Evolutionary conservation across 2,797 vertebrate genomes (phyloP), one percentile per base, ranked within the genome.

Genomic region (Paedocypris micromegethes): DNA sequence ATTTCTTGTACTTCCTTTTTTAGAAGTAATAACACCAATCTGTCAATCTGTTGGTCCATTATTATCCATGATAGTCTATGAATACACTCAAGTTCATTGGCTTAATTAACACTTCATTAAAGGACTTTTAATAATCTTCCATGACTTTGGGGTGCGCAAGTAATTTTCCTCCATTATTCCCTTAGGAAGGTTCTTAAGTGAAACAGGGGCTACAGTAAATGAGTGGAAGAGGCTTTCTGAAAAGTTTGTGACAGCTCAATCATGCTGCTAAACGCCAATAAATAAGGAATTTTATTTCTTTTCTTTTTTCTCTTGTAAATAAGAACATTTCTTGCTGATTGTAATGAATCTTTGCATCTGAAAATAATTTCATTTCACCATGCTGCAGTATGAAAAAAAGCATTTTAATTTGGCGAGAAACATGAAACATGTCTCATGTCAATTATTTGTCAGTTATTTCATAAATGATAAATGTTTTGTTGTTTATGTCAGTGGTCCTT

Each of bases 101-200:
- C 54, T 70, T 77, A 73, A 72, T 72, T 77, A 73, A 77, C 74
- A 69, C 55, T 65, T 74, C 55, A 74, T 74, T 74, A 74, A 68
- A 72, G 56, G 60, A 66, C 61, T 75, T 72, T 23, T 69, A 72
- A 75, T 69, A 74, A 65, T 68, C 64, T 60, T 64, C 60, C 65
- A 67, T 72, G 65, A 75, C 60, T 67, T 75, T 75, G 72, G 68
- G 70, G 65, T 68, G 69, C 61, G 70, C 46, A 61, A 64, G 56
- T 71, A 23, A 69, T 72, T 75, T 75, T 61, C 51, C 42, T 64
- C 61, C 5, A 47, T 50, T 23, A 56, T 61, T 69, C 64, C 74
- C 57, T 41, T 51, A 58, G 69, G 56, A 41, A 61, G 51, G 68
- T 68, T 41, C 54, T 40, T 69, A 55, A 43, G 60, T 59, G 65